A percentile compares a stretch with the other conserved stretches of the same genome.
These are phyloP conservation scores for Chymomyza caudatula DNA, from an alignment of 2,888 invertebrate genomes.

Conservation along the genomic window DNA sequence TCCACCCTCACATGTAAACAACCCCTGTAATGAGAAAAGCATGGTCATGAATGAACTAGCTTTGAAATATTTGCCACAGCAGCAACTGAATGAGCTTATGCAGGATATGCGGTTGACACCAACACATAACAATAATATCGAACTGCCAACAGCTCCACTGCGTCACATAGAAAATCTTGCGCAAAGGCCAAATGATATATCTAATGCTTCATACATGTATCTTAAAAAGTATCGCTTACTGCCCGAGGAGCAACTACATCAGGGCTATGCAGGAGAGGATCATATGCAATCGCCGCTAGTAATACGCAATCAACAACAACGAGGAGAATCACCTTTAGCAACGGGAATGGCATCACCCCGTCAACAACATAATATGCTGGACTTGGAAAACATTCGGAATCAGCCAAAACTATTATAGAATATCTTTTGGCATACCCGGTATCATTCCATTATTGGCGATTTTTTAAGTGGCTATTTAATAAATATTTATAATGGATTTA, in stretches of 20 bases:
- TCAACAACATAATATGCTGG: conserved; percentile 45
- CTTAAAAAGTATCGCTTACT: conserved; percentile 74
- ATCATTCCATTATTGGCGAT: neutral
- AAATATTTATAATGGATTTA: too few species aligned
- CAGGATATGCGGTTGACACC: conserved; percentile 60
- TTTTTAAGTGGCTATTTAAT: neutral
- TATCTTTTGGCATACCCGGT: neutral
- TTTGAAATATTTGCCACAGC: conserved; percentile 73
- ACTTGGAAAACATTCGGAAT: conserved; percentile 72
- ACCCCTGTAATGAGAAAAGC: conserved; percentile 71
- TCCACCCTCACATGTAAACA: conserved; percentile 20
- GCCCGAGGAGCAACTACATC: conserved; percentile 60
- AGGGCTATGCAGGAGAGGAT: conserved; percentile 16
- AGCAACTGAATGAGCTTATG: conserved; percentile 68
- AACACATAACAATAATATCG: conserved; percentile 5
- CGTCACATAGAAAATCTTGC: conserved; percentile 62
- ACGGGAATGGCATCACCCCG: conserved; percentile 29
- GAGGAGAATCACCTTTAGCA: conserved; percentile 30
- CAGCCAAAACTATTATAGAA: conserved; percentile 73
- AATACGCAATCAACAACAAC: conserved; percentile 21
- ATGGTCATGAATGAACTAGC: conserved; percentile 76
- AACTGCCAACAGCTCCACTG: conserved; percentile 31
- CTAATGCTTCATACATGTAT: conserved; percentile 75
- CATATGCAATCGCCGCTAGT: conserved; percentile 20
- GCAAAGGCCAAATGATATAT: conserved; percentile 67